Conservation (phyloP, 2,888 invertebrate species). For the Onchidella celtica region DNA sequence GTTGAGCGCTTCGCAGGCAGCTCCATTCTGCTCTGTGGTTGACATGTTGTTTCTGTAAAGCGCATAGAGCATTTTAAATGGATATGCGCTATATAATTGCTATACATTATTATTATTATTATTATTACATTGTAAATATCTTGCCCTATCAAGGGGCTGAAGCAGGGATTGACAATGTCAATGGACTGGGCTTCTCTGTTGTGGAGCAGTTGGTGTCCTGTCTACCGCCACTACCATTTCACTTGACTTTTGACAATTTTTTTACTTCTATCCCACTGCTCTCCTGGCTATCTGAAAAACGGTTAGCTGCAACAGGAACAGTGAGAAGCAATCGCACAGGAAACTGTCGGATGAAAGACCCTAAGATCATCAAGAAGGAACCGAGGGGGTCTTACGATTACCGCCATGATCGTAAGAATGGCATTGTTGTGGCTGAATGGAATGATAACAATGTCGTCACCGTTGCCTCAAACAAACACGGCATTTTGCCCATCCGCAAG, state of each 20-base stretch:
- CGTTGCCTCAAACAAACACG: slow-evolving; percentile 5
- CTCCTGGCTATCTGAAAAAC: background rate
- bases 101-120: too few relatives aligned
- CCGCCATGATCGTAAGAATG: background rate
- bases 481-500: slow-evolving; percentile 13
- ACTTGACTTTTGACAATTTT: background rate
- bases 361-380: background rate
- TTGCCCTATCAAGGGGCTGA: slow-evolving; percentile 49
- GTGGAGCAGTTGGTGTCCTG: background rate
- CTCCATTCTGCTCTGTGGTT: too few relatives aligned
- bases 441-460: slow-evolving; percentile 34
- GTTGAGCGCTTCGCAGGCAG: too few relatives aligned
- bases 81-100: too few relatives aligned
- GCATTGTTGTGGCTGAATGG: background rate
- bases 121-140: slow-evolving; percentile 51
- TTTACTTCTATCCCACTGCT: background rate
- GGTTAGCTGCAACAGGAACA: background rate
- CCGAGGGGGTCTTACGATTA: background rate
- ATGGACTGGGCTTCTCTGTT: background rate
- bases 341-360: background rate
- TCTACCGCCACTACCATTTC: background rate
- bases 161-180: background rate
- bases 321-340: background rate
- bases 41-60: too few relatives aligned
- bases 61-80: too few relatives aligned